A percentile compares a stretch with the other conserved stretches of the same genome.
These are phyloP conservation scores for Conomelus anceps DNA, from an alignment of 2,888 invertebrate species.

Conservation along the genomic window DNA sequence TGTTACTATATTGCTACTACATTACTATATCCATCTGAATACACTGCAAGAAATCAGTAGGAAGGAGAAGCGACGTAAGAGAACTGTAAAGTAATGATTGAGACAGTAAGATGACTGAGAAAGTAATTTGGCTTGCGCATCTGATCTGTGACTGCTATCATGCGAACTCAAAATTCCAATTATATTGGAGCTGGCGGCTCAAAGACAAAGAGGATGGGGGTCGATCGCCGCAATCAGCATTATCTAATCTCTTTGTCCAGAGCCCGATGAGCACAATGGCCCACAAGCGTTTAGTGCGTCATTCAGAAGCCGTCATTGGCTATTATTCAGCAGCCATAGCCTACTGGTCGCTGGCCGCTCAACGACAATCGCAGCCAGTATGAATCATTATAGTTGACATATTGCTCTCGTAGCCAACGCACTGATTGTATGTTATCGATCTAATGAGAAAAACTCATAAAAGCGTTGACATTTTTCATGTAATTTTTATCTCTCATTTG, in stretches of 20 bases:
- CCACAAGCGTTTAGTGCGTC: neutral
- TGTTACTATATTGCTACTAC: no score
- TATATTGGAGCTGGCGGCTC: neutral
- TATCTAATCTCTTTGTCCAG: neutral
- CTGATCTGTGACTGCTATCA: neutral
- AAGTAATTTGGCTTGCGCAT: neutral
- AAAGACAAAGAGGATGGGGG: neutral
- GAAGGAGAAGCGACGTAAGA: no score
- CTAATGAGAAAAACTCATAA: neutral
- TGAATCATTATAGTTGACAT: neutral
- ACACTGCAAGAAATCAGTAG: neutral
- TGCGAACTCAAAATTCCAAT: neutral
- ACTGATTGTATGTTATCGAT: neutral
- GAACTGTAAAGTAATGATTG: no score
- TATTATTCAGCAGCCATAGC: neutral
- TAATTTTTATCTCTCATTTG: neutral
- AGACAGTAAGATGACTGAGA: neutral
- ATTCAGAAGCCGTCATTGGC: neutral
- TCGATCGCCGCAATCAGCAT: neutral
- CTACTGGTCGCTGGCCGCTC: neutral
- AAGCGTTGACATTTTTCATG: neutral
- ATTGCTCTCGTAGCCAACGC: neutral
- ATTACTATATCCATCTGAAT: no score
- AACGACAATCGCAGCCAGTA: neutral
- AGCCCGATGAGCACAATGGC: neutral